Percentiles rank a stretch among this genome's conserved stretches.
phyloP scores from a whole-genome alignment of 2,888 invertebrate species.

The Halictus ligatus region DNA sequence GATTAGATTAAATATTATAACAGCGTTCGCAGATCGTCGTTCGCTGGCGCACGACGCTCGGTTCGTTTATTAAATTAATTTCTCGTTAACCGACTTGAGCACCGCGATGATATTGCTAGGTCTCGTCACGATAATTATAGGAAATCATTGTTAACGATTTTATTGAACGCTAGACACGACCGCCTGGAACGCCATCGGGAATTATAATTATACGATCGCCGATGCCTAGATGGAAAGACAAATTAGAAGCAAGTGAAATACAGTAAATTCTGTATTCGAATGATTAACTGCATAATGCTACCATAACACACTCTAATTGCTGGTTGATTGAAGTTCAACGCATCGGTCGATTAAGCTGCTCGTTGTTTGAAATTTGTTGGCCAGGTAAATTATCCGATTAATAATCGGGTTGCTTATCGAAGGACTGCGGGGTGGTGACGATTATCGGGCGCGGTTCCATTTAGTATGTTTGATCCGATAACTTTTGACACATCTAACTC shows the following conservation, averaged over 20 bases:
- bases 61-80: constrained; percentile 17
- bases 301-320: not conserved
- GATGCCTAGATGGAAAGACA: constrained; percentile 4
- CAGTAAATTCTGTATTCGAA: not conserved
- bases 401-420: constrained; percentile 26
- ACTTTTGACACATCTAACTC: not conserved
- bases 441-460: not conserved
- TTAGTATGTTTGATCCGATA: not conserved
- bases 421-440: not conserved
- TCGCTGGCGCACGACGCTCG: not conserved
- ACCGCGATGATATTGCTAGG: not conserved
- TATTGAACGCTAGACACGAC: not conserved
- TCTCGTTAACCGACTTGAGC: not conserved
- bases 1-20: not conserved
- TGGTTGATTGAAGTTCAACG: constrained; percentile 13
- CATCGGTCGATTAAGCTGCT: constrained; percentile 8
- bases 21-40: not conserved
- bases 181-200: not conserved
- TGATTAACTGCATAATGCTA: constrained; percentile 3
- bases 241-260: constrained; percentile 9
- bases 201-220: not conserved
- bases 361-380: constrained; percentile 19
- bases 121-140: constrained; percentile 16
- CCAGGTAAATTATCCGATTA: constrained; percentile 6
- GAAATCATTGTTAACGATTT: constrained; percentile 13